Percentiles rank a stretch among this genome's conserved stretches.
phyloP scores from a whole-genome alignment of 2,888 invertebrate genomes.

The Dryadula phaetusa region DNA sequence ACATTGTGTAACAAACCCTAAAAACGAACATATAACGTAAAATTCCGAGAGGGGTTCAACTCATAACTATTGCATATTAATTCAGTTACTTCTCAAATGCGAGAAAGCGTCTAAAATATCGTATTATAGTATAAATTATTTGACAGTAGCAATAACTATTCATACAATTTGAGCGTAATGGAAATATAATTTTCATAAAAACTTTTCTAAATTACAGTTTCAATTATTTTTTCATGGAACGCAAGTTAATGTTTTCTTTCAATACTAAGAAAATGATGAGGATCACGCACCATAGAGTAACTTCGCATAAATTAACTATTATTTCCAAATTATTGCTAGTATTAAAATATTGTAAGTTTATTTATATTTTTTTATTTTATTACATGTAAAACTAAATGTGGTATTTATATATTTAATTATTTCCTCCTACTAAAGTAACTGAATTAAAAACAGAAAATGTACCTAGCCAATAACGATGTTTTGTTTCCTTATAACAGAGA shows the following conservation, averaged over 20 bases:
- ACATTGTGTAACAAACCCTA: too few relatives aligned
- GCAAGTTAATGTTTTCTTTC: conserved; percentile 25
- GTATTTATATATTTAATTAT: too few relatives aligned
- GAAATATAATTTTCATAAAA: conserved; percentile 41
- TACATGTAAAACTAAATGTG: too few relatives aligned
- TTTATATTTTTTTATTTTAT: too few relatives aligned
- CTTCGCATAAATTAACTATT: neutral
- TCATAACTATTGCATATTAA: too few relatives aligned
- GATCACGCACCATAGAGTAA: conserved; percentile 43
- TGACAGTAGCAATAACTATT: too few relatives aligned
- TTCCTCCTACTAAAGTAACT: neutral
- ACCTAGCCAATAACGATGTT: neutral
- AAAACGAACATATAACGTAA: too few relatives aligned
- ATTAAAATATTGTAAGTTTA: too few relatives aligned
- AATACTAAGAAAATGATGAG: conserved; percentile 47
- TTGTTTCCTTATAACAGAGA: conserved; percentile 18
- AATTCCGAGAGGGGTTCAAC: too few relatives aligned
- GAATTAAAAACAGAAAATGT: conserved; percentile 6
- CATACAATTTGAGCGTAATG: conserved; percentile 6
- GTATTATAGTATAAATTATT: neutral
- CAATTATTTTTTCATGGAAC: conserved; percentile 53
- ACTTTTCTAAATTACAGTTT: conserved; percentile 53
- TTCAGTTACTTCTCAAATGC: too few relatives aligned
- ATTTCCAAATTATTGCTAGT: neutral
- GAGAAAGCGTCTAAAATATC: neutral